Percentiles rank a stretch among this genome's conserved stretches.
Evolutionary conservation across 2,797 vertebrate genomes (phyloP).

Genomic region (Anableps anableps): DNA sequence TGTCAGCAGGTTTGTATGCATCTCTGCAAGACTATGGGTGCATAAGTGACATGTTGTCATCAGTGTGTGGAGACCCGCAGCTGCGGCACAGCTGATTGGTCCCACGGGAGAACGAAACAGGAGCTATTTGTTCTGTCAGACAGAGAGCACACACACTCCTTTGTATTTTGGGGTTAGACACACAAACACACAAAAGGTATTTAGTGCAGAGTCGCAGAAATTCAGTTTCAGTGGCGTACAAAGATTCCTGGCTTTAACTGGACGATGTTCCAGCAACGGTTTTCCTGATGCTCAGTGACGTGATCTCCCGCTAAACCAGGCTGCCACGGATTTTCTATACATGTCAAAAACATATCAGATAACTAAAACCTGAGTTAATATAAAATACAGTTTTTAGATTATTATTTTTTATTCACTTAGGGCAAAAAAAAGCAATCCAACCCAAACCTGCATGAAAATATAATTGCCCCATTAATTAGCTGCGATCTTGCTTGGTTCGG

Average conservation of each 20-base stretch:
- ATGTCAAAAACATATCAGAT: no score
- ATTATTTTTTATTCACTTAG: no score
- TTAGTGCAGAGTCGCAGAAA: neutral
- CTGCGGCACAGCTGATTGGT: conserved; percentile 55
- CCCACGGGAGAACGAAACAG: conserved; percentile 44
- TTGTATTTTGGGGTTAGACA: conserved; percentile 5
- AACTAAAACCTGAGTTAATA: no score
- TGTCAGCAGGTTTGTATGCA: conserved; percentile 6
- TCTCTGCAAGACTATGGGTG: conserved; percentile 12
- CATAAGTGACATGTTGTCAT: conserved; percentile 51
- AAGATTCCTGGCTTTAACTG: no score
- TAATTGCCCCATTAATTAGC: neutral
- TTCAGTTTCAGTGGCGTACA: no score
- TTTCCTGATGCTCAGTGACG: no score
- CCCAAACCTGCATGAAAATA: no score
- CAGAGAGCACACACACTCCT: conserved; percentile 10
- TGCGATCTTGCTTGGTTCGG: neutral
- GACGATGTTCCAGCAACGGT: no score
- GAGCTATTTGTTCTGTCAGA: conserved; percentile 27
- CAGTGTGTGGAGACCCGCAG: conserved; percentile 47
- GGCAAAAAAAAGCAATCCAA: no score
- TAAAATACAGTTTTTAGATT: no score
- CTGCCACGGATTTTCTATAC: no score
- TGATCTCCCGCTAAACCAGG: no score
- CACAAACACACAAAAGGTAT: conserved; percentile 1